phyloP scores from a whole-genome alignment of 2,113 vertebrate genomes.

The Meles meles region DNA sequence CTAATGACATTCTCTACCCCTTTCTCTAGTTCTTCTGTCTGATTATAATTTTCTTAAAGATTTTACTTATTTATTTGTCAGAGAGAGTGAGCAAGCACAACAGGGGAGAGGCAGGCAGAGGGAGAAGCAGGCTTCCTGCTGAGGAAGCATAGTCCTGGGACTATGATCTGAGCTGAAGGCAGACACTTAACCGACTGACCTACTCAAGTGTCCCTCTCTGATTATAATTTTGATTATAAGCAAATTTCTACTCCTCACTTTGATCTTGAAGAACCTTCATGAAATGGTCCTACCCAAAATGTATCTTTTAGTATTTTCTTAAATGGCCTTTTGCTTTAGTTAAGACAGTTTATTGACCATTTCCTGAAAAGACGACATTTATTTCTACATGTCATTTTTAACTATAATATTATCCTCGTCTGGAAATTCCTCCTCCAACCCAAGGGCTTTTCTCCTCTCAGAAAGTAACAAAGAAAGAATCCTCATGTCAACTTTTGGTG shows the following conservation, averaged over 20 bases:
- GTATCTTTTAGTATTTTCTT: background rate
- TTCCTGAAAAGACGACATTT: background rate
- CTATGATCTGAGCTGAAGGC: too few relatives aligned
- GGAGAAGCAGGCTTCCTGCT: too few relatives aligned
- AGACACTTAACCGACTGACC: too few relatives aligned
- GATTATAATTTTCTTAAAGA: background rate
- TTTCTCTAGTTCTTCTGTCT: background rate
- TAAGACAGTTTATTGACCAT: background rate
- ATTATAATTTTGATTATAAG: background rate
- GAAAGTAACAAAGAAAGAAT: background rate
- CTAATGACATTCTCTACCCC: background rate
- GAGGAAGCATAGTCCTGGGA: too few relatives aligned
- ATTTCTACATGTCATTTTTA: slow-evolving; percentile 5
- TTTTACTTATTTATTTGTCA: too few relatives aligned
- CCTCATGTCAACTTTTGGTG: background rate
- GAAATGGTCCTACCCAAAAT: background rate
- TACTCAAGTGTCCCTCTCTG: background rate
- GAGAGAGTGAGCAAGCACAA: too few relatives aligned
- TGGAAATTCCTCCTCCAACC: background rate
- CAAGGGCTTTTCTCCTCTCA: background rate
- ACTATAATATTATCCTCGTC: background rate
- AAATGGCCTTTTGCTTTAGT: background rate
- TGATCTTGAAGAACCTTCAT: background rate
- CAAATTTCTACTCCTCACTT: background rate
- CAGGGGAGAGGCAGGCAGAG: too few relatives aligned